Base-by-base conservation (phyloP, 2,797 vertebrate genomes). In the Sebastes taczanowskii region DNA sequence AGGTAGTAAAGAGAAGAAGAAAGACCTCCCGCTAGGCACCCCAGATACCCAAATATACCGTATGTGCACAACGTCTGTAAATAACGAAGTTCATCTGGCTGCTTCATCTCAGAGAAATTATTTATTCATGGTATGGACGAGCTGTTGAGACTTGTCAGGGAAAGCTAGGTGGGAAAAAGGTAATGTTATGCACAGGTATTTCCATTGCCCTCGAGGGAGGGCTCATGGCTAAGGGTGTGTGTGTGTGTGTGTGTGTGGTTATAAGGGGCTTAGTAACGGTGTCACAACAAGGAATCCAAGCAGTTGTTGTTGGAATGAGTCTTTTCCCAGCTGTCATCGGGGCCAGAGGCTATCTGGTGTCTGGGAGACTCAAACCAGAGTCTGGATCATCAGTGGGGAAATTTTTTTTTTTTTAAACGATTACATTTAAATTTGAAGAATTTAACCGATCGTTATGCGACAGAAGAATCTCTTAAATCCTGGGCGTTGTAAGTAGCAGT, bases 271-370 rank as follows among this genome's bases (percentile, higher is more conserved):
- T 85, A 88, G 67, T 74, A 75, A 87, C 88, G 68, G 20, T 95
- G 94, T 95, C 92, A 92, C 88, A 95, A 93, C 94, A 94, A 60
- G 87, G 91, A 92, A 92, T 86, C 81, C 83, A 81, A 88, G 93
- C 90, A 86, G 89, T 90, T 90, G 83, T 84, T 92, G 90, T 93
- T 87, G 87, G 86, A 86, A 78, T 42, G 63, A 78, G 29, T 90
- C 49, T 63, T 63, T 74, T 77, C 61, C 35, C 73, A 83, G 66
- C 22, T 25, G 1, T 62, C 60, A 86, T 16, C 9, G 7, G 7
- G 84, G 80, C 86, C 81, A 86, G 78, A 86, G 11, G 79, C 27
- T 53, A 82, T 91, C 91, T 93, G 84, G 81, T 83, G 38, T 61
- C 70, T 72, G 72, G 93, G 84, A 89, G 13, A 91, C 93, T 89